A percentile compares a stretch with the other conserved stretches of the same genome.
phyloP scores from a whole-genome alignment of 2,888 invertebrate species.

The Eupithecia tripunctaria region DNA sequence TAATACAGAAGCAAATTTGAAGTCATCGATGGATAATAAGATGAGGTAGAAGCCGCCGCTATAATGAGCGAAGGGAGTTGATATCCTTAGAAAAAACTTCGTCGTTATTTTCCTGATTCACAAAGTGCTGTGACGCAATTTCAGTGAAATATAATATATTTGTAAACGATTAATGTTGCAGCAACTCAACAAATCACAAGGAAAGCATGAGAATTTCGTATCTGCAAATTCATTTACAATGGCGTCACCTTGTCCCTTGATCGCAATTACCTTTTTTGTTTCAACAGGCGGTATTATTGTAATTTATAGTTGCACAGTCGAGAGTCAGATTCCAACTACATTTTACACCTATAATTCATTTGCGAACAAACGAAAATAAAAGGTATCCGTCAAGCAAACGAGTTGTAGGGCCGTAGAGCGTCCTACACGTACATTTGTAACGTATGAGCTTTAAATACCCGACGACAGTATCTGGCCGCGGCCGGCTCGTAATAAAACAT shows the following conservation, averaged over 20 bases:
- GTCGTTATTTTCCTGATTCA: constrained; percentile 58
- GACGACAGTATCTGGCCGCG: constrained; percentile 78
- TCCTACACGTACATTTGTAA: constrained; percentile 78
- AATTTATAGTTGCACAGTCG: constrained; percentile 70
- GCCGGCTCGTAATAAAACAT: constrained; percentile 78
- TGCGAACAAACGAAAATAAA: constrained; percentile 70
- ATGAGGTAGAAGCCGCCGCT: constrained; percentile 61
- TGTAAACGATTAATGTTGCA: constrained; percentile 36
- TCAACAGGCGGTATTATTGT: constrained; percentile 64
- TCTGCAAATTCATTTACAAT: constrained; percentile 52
- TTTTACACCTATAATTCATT: constrained; percentile 77
- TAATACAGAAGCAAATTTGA: constrained; percentile 46
- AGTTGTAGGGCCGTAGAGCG: constrained; percentile 57
- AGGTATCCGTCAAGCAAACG: constrained; percentile 59
- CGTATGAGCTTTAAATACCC: constrained; percentile 78
- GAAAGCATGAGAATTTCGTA: constrained; percentile 39
- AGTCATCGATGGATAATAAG: constrained; percentile 64
- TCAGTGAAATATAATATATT: constrained; percentile 37
- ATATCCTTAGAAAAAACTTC: constrained; percentile 60
- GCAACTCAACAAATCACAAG: constrained; percentile 35
- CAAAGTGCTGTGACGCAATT: constrained; percentile 52
- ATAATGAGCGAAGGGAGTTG: constrained; percentile 67
- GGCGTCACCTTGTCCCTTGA: constrained; percentile 53
- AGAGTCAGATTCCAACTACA: constrained; percentile 69
- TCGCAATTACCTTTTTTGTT: constrained; percentile 64